Evolutionary conservation across 1,140 invertebrate genomes (phyloP), one percentile per base, ranked within the genome.

Genomic region (Palaemon carinicauda): DNA sequence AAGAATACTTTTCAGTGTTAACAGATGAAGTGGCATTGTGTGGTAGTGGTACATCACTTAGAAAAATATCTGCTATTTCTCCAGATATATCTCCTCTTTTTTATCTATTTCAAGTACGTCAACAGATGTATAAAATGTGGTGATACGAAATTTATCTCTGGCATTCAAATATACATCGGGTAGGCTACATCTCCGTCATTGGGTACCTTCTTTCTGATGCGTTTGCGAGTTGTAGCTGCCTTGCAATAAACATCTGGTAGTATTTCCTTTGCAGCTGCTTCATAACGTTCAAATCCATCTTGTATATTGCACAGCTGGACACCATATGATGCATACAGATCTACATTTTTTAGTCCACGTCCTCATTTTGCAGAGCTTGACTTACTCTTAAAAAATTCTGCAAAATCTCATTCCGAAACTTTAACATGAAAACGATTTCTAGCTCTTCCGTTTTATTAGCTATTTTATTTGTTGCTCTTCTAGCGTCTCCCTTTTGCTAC

Each of bases 381-480:
- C 52, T 83, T 88, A 79, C 71, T 88, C n/a, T 80, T 75, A 69
- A 50, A 88, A 89, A 89, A 50, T 86, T 83, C 71, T 79, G 85
- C 60, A 83, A 88, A 88, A 88, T 84, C 53, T 83, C 41, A 69
- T 79, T 78, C 86, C 80, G 88, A 77, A 89, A 88, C 50, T 33
- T 88, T 50, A 84, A 88, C 85, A 88, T 89, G 50, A 89, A 85
- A 83, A 86, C 75, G 52, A 87, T 83, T 89, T 87, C 82, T 88
- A 89, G 51, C 51, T 87, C 80, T 89, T 89, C 84, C 56, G 83
- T 82, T n/a, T n/a, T n/a, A n/a, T n/a, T n/a, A n/a, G n/a, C n/a
- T n/a, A n/a, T n/a, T n/a, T n/a, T n/a, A n/a, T n/a, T n/a, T n/a
- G n/a, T n/a, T n/a, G n/a, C n/a, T n/a, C n/a, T n/a, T n/a, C n/a